Percentiles rank a stretch among this genome's conserved stretches.
Evolutionary conservation across 1,140 invertebrate species (phyloP).

Genomic region (Helicoverpa zea): DNA sequence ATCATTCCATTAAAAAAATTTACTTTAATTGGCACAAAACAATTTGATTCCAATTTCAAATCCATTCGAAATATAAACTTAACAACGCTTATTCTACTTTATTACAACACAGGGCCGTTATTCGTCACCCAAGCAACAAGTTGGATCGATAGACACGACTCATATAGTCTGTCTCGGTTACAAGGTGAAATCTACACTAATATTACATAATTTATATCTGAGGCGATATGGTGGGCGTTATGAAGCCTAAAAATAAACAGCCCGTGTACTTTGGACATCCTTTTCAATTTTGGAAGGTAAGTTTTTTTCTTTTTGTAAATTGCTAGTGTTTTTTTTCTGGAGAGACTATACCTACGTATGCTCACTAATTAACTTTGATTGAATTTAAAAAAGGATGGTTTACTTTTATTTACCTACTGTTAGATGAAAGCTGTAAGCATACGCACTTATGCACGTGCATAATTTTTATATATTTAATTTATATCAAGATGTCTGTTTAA

Average conservation of each 20-base stretch:
- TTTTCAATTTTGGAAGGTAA: slow-evolving; percentile 74
- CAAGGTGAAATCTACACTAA: slow-evolving; percentile 3
- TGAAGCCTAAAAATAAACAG: slow-evolving; percentile 58
- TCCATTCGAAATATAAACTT: neutral
- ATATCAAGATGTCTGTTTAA: too few relatives aligned
- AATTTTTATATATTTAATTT: too few relatives aligned
- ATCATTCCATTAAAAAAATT: neutral
- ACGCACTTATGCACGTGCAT: too few relatives aligned
- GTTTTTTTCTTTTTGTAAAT: slow-evolving; percentile 48
- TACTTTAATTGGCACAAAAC: neutral
- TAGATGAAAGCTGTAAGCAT: too few relatives aligned
- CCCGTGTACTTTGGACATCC: slow-evolving; percentile 77
- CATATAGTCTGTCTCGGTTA: neutral
- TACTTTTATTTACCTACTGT: too few relatives aligned
- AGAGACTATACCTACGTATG: too few relatives aligned
- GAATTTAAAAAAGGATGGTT: too few relatives aligned
- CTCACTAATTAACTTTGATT: too few relatives aligned
- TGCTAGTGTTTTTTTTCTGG: neutral
- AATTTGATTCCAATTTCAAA: neutral
- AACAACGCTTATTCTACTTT: neutral
- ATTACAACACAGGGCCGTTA: neutral
- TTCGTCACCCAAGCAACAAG: slow-evolving; percentile 57
- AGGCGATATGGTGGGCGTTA: slow-evolving; percentile 54
- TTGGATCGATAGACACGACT: slow-evolving; percentile 59
- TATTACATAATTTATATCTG: neutral